A percentile compares a stretch with the other conserved stretches of the same genome.
Evolutionary conservation across 2,113 vertebrate genomes (phyloP).

Genomic region (Chroicocephalus ridibundus): DNA sequence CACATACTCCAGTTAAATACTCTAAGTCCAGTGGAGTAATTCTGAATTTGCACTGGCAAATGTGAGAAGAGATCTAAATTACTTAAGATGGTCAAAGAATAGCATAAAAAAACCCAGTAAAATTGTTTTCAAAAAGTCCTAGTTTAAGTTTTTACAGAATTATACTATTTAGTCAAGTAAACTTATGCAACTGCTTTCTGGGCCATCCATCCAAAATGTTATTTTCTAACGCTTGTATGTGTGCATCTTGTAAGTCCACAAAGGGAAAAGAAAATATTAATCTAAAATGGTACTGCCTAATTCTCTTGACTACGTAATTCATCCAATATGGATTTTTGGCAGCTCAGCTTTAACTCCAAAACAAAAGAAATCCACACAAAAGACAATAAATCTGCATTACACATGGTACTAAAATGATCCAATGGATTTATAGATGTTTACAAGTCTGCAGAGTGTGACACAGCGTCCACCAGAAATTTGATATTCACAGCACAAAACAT

Average conservation of each 20-base stretch:
- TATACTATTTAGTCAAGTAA: not conserved
- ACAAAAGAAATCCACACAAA: conserved; percentile 69
- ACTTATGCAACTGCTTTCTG: not conserved
- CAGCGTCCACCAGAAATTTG: conserved; percentile 62
- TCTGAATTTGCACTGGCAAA: not conserved
- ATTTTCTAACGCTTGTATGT: not conserved
- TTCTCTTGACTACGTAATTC: conserved; percentile 46
- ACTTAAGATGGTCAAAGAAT: not conserved
- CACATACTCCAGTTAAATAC: not conserved
- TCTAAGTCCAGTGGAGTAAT: not conserved
- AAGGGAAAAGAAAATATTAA: conserved; percentile 38
- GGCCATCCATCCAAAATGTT: not conserved
- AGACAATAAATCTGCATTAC: conserved; percentile 64
- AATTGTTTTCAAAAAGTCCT: not conserved
- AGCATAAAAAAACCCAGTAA: not conserved
- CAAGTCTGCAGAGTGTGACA: conserved; percentile 54
- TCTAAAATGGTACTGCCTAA: conserved; percentile 25
- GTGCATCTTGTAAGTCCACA: not conserved
- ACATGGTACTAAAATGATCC: conserved; percentile 59
- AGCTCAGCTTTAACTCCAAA: not conserved
- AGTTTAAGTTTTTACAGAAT: not conserved
- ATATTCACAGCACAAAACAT: conserved; percentile 57
- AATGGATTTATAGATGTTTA: conserved; percentile 62
- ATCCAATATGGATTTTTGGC: conserved; percentile 35
- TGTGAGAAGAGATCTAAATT: not conserved